Evolutionary conservation across 2,888 invertebrate species (phyloP).

Genomic region (Epistrophe grossulariae): DNA sequence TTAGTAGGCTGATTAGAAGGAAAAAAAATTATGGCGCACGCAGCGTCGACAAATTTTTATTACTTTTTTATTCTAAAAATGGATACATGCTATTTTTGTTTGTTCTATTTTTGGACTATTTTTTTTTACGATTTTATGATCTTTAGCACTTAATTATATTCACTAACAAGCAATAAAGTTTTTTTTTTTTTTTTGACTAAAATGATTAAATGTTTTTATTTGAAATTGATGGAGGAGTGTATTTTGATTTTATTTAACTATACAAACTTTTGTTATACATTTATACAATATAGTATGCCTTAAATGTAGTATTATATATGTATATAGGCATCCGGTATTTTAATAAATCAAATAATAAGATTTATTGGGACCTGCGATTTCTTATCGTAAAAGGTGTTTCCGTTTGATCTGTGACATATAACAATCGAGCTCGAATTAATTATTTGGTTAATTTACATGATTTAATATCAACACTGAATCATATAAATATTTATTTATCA

Average conservation of each 20-base stretch:
- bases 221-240: slow-evolving; percentile 18
- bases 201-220: slow-evolving; percentile 40
- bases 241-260: slow-evolving; percentile 10
- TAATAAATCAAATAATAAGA: neutral
- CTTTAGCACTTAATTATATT: slow-evolving; percentile 65
- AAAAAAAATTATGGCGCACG: neutral
- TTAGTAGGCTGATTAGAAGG: slow-evolving; percentile 17
- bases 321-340: neutral
- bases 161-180: slow-evolving; percentile 42
- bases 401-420: neutral
- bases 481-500: slow-evolving; percentile 15
- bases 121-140: slow-evolving; percentile 47
- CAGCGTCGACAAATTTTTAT: slow-evolving; percentile 9
- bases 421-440: slow-evolving; percentile 8
- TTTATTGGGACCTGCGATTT: neutral
- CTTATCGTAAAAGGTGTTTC: slow-evolving; percentile 22
- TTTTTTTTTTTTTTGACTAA: slow-evolving; percentile 14
- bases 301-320: too few species aligned
- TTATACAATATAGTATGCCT: neutral
- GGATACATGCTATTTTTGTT: neutral
- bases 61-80: slow-evolving; percentile 16
- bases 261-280: neutral
- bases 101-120: slow-evolving; percentile 13
- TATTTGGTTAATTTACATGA: slow-evolving; percentile 19
- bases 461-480: neutral